Base-by-base conservation (phyloP, 2,113 vertebrate genomes). In the Siniperca chuatsi region DNA sequence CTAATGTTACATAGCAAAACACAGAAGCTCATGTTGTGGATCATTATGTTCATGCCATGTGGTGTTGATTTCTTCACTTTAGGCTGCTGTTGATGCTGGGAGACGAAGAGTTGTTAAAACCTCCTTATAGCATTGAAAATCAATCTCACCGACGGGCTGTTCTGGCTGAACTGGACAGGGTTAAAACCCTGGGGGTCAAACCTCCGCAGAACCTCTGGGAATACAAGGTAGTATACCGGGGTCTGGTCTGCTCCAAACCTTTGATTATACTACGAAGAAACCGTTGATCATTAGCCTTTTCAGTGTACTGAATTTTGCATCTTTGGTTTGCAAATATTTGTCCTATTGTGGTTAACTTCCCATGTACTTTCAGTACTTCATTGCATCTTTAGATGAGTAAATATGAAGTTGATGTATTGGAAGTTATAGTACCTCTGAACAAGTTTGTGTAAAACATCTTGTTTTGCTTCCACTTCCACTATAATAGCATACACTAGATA, bases 191-290 rank as follows among this genome's bases (percentile, higher is more conserved):
- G 58, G 97, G 97, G 0, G 95, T 97, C 68, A 97, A 98, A 92
- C 97, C 97, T 15, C 97, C 98, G 0, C 97, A 97, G 78, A 98
- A 98, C 90, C 96, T 99, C 68, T 99, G 98, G 98, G 97, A 99
- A 87, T 99, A 98, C 85, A 99, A 98, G 96, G 98, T 98, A 86
- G 9, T 9, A 42, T 42, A 42, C 40, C 92, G 54, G 57, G 64
- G 6, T 64, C 29, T 23, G 7, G 4, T 48, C 55, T 61, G 23
- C 44, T 33, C 8, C 46, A 65, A 62, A 33, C 9, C 20, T 9
- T 4, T 44, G 29, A 29, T 33, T 18, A 13, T 15, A 23, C 8
- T 1, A 33, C 3, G 20, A 64, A 2, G 8, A 76, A 65, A 65
- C 7, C 0, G 1, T 13, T 60, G 10, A 74, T 23, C 40, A 29